Evolutionary conservation across 1,140 invertebrate genomes (phyloP), one percentile per base, ranked within the genome.

Genomic region (Aphaenogaster floridana): DNA sequence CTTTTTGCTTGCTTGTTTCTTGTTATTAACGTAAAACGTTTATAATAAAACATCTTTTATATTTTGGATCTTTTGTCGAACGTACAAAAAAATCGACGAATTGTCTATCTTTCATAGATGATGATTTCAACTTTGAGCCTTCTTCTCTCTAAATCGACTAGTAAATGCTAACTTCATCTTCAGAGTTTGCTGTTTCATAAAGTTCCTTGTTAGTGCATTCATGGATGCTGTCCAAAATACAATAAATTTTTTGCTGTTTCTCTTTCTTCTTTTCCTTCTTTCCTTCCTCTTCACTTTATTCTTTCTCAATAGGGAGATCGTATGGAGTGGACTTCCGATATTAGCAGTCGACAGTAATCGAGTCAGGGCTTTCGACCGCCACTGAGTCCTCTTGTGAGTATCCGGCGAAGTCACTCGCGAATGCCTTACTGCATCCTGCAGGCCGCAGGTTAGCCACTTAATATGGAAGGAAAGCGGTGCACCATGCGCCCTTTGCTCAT

Each of bases 401-500:
- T 50, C 85, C 72, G 34, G 11, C 15, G 42, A 71, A 87, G 66
- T 83, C 78, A 34, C 52, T 71, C 54, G 77, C 66, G 66, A 71
- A 86, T 63, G 34, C 85, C 66, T 86, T 69, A 69, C 34, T 61
- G 77, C 66, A 81, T 86, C 45, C 66, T 15, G n/a, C 50, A 61
- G 52, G 34, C n/a, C 42, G 36, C 15, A 36, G 6, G 69, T 21
- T 50, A 59, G 21, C 84, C 81, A 79, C 86, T 92, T 93, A 93
- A 93, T 93, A 93, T 93, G 92, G 90, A 92, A 86, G 87, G 69
- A 77, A 86, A 87, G 86, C 86, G 28, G 9, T 48, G 39, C 45
- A 39, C 61, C 77, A 88, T 87, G 86, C 90, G 76, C 89, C 91
- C 85, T 77, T 83, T 89, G 91, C 69, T 87, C 85, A 50, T 69